Conservation (phyloP, 2,113 vertebrate species). For the Eonycteris spelaea region DNA sequence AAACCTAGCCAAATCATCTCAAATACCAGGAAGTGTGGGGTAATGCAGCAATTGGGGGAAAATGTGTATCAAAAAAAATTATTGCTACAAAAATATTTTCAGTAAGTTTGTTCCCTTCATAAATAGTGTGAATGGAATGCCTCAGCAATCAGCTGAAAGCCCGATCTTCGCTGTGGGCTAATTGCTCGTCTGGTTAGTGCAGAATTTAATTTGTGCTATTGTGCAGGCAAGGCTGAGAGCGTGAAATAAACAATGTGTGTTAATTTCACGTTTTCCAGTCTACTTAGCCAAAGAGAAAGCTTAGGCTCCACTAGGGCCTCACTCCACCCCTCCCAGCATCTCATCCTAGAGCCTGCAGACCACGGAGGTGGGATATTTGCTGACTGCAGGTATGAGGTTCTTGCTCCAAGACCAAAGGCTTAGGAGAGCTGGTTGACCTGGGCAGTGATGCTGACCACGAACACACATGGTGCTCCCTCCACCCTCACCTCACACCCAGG, state of each 20-base stretch:
- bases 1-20: conserved; percentile 73
- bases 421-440: neutral
- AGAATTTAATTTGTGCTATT: conserved; percentile 81
- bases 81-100: conserved; percentile 80
- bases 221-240: conserved; percentile 77
- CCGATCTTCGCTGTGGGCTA: conserved; percentile 69
- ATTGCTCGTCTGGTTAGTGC: conserved; percentile 78
- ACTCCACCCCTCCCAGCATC: conserved; percentile 2
- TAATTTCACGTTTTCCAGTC: conserved; percentile 78
- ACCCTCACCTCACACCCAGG: neutral
- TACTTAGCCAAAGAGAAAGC: conserved; percentile 71
- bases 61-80: conserved; percentile 78
- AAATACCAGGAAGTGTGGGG: conserved; percentile 75
- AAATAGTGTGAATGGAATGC: conserved; percentile 76
- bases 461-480: neutral
- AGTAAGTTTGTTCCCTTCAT: conserved; percentile 76
- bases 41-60: conserved; percentile 67
- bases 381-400: neutral
- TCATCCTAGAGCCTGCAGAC: neutral
- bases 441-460: neutral
- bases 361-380: neutral
- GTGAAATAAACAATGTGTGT: conserved; percentile 80
- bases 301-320: conserved; percentile 48
- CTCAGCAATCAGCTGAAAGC: conserved; percentile 75
- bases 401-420: neutral